A percentile compares a stretch with the other conserved stretches of the same genome.
phyloP scores from a whole-genome alignment of 2,888 invertebrate species.

The Caenorhabditis becei region DNA sequence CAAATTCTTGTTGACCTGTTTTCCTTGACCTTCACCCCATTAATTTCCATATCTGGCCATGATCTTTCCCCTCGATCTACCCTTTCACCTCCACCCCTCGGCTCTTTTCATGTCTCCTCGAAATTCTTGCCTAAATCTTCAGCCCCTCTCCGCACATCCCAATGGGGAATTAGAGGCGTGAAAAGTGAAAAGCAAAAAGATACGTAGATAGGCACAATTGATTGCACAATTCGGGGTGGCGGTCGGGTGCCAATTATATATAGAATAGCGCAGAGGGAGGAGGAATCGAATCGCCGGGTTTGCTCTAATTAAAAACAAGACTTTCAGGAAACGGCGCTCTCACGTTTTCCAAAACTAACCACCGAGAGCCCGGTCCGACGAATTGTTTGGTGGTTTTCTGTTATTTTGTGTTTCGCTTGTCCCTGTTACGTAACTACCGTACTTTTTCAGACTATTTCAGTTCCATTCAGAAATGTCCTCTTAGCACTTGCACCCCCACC shows the following conservation, averaged over 20 bases:
- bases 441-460: not conserved
- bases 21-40: not conserved
- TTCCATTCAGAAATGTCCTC: not conserved
- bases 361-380: not conserved
- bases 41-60: constrained; percentile 19
- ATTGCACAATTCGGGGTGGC: constrained; percentile 50
- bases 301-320: constrained; percentile 65
- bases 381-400: not conserved
- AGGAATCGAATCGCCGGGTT: constrained; percentile 50
- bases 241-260: constrained; percentile 55
- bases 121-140: constrained; percentile 29
- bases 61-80: constrained; percentile 10
- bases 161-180: not conserved
- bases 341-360: constrained; percentile 52
- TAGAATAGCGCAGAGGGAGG: constrained; percentile 26
- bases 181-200: constrained; percentile 50
- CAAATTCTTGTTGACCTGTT: not conserved
- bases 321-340: constrained; percentile 57
- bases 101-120: constrained; percentile 1
- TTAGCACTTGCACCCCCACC: too few relatives aligned
- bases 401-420: not conserved
- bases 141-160: constrained; percentile 26
- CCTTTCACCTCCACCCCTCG: not conserved
- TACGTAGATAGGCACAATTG: constrained; percentile 57
- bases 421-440: not conserved